Evolutionary conservation across 2,113 vertebrate genomes (phyloP).

Genomic region (Pithys albifrons): DNA sequence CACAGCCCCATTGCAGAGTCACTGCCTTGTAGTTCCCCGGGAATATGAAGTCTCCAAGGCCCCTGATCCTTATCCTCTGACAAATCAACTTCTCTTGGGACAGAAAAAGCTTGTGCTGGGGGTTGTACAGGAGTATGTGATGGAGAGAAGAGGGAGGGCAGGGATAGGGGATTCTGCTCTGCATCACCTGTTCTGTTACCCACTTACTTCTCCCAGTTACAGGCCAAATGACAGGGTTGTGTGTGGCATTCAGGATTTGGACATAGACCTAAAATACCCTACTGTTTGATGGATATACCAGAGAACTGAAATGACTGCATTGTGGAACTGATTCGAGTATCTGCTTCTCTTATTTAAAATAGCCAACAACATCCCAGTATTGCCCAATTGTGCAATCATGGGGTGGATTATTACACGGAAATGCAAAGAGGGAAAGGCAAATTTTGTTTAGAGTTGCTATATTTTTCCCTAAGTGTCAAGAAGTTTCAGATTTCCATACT

Average conservation of each 20-base stretch:
- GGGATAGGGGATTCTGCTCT: not conserved
- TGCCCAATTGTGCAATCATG: not conserved
- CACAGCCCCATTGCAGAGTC: not conserved
- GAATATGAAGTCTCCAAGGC: not conserved
- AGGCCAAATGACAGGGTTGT: not conserved
- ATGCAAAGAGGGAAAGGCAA: not conserved
- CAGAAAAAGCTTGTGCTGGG: not conserved
- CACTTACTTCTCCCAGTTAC: not conserved
- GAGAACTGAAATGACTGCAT: not conserved
- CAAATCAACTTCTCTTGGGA: not conserved
- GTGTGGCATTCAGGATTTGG: not conserved
- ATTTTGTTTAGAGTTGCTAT: not conserved
- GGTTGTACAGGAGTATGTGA: rapidly evolving
- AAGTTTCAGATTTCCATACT: not conserved
- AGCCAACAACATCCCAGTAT: not conserved
- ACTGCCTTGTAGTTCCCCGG: not conserved
- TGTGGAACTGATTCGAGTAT: not conserved
- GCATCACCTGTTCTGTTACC: not conserved
- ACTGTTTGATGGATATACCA: not conserved
- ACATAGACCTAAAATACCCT: not conserved
- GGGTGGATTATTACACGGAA: not conserved
- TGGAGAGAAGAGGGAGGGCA: not conserved
- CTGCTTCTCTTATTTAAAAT: not conserved
- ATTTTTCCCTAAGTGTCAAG: not conserved
- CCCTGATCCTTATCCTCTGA: not conserved